Evolutionary conservation across 2,888 invertebrate genomes (phyloP).

Genomic region (Ametastegia equiseti): DNA sequence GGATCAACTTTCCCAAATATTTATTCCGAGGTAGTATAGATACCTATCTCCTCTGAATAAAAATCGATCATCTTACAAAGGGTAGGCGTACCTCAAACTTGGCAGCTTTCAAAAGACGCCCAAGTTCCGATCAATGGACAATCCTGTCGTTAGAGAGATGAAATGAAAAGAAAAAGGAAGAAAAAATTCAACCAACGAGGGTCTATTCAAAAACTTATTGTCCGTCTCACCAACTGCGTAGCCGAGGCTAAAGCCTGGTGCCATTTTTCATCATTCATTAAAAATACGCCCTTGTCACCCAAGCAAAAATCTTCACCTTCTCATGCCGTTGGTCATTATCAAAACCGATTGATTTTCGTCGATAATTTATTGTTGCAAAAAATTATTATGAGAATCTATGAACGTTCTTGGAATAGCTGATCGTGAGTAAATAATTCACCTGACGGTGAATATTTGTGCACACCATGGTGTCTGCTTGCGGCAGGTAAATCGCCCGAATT

Average conservation of each 20-base stretch:
- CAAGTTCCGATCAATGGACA: constrained; percentile 9
- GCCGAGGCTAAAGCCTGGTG: background rate
- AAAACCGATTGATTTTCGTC: background rate
- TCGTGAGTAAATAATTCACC: background rate
- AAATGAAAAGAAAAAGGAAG: too few relatives aligned
- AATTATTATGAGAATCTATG: background rate
- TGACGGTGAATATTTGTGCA: background rate
- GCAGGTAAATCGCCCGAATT: background rate
- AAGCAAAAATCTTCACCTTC: background rate
- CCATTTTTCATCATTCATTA: background rate
- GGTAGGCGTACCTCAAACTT: background rate
- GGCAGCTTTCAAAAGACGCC: background rate
- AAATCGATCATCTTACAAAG: background rate
- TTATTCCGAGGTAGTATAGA: background rate
- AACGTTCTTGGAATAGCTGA: background rate
- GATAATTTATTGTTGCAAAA: background rate
- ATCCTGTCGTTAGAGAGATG: background rate
- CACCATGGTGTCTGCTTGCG: background rate
- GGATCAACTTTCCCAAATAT: background rate
- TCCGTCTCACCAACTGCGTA: background rate
- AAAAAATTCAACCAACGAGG: background rate
- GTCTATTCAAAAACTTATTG: constrained; percentile 14
- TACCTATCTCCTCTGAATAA: background rate
- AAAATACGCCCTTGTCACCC: background rate
- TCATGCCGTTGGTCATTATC: background rate